phyloP scores from a whole-genome alignment of 2,888 invertebrate species.

The Pollenia labialis region DNA sequence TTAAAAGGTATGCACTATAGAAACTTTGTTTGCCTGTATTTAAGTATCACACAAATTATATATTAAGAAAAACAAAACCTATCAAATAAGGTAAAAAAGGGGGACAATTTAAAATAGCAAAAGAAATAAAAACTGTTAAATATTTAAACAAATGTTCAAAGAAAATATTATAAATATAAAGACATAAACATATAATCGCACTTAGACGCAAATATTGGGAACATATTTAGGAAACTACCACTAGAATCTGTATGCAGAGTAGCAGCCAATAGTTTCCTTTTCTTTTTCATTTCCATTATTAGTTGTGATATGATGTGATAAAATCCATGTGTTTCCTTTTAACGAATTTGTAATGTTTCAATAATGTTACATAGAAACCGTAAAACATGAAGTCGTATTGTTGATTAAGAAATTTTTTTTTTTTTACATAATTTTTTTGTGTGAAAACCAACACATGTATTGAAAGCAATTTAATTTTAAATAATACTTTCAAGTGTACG shows the following conservation, averaged over 20 bases:
- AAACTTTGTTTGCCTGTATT: too few relatives aligned
- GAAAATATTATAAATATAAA: slow-evolving; percentile 29
- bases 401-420: slow-evolving; percentile 64
- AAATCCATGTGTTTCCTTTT: slow-evolving; percentile 66
- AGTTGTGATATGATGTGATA: slow-evolving; percentile 52
- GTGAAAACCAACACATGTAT: slow-evolving; percentile 70
- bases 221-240: slow-evolving; percentile 32
- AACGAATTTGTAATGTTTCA: slow-evolving; percentile 42
- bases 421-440: slow-evolving; percentile 3
- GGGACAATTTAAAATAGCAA: not conserved
- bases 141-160: slow-evolving; percentile 43
- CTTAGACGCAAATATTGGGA: not conserved
- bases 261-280: slow-evolving; percentile 12
- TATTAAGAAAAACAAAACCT: not conserved
- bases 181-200: slow-evolving; percentile 26
- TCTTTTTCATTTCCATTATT: slow-evolving; percentile 26
- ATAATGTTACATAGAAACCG: slow-evolving; percentile 31
- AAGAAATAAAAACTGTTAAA: slow-evolving; percentile 13
- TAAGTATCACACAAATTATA: not conserved
- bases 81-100: not conserved
- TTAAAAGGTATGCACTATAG: slow-evolving; percentile 22
- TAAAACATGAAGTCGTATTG: slow-evolving; percentile 54
- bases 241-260: not conserved
- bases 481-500: not conserved
- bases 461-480: slow-evolving; percentile 22